Evolutionary conservation across 2,797 vertebrate species (phyloP).

Genomic region (Echiichthys vipera): DNA sequence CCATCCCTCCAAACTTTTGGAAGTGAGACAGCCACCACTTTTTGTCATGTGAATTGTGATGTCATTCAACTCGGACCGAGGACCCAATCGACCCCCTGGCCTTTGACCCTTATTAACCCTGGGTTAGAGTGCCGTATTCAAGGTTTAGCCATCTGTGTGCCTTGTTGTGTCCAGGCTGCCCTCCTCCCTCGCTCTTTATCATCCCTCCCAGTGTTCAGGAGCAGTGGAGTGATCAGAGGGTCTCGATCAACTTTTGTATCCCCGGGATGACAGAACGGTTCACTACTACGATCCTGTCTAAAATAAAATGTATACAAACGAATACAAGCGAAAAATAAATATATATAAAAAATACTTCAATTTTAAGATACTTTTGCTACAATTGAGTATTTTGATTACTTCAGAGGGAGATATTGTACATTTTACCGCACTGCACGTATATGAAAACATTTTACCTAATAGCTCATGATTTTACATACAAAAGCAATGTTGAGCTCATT

Average conservation of each 20-base stretch:
- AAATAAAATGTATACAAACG: not conserved
- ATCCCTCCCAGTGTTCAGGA: conserved; percentile 53
- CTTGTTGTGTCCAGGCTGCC: conserved; percentile 55
- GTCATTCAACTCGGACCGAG: conserved; percentile 68
- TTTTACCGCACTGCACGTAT: too few species aligned
- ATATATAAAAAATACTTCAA: not conserved
- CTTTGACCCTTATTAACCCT: conserved; percentile 77
- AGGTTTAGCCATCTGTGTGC: conserved; percentile 84
- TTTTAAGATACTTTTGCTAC: not conserved
- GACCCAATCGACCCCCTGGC: conserved; percentile 73
- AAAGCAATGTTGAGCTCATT: too few species aligned
- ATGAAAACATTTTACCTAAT: too few species aligned
- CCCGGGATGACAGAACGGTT: conserved; percentile 14
- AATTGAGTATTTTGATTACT: not conserved
- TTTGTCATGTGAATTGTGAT: conserved; percentile 73
- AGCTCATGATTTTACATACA: not conserved
- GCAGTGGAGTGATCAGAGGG: conserved; percentile 58
- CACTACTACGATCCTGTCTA: not conserved
- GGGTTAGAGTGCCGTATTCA: conserved; percentile 74
- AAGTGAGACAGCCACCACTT: conserved; percentile 53
- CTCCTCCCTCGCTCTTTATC: conserved; percentile 66
- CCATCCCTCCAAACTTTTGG: conserved; percentile 51
- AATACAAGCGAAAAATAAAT: not conserved
- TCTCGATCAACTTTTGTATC: conserved; percentile 33
- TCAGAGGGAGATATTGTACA: not conserved